phyloP scores from a whole-genome alignment of 1,140 invertebrate genomes.

The Acromyrmex charruanus region DNA sequence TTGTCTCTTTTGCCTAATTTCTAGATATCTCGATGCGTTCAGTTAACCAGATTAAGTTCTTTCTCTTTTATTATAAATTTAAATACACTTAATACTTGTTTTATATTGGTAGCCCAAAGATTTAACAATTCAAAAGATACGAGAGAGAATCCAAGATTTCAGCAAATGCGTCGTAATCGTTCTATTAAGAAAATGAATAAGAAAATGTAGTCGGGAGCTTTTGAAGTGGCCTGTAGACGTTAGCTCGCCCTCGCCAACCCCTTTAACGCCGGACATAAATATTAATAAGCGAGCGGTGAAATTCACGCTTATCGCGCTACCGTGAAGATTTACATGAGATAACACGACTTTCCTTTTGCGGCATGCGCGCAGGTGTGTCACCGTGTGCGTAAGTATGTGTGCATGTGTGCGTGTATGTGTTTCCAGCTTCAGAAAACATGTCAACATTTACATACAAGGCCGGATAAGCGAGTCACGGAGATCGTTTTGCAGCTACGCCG shows the following conservation, averaged over 20 bases:
- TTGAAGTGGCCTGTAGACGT: conserved; percentile 76
- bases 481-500: conserved; percentile 76
- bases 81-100: background rate
- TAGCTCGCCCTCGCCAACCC: conserved; percentile 69
- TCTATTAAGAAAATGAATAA: conserved; percentile 23
- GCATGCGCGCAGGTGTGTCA: conserved; percentile 61
- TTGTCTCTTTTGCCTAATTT: background rate
- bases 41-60: background rate
- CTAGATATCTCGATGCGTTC: background rate
- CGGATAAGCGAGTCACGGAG: conserved; percentile 76
- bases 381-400: conserved; percentile 37
- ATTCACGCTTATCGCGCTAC: conserved; percentile 84
- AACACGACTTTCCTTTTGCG: conserved; percentile 81
- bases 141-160: background rate
- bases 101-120: background rate
- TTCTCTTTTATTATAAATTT: background rate
- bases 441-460: conserved; percentile 76
- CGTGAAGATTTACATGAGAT: conserved; percentile 84
- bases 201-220: conserved; percentile 42
- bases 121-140: background rate
- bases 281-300: conserved; percentile 84
- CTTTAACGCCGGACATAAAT: conserved; percentile 82
- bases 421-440: conserved; percentile 73
- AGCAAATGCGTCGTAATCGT: conserved; percentile 1
- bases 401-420: conserved; percentile 53